Conservation (phyloP, 2,888 invertebrate genomes). For the Drosophila hawaiiensis region DNA sequence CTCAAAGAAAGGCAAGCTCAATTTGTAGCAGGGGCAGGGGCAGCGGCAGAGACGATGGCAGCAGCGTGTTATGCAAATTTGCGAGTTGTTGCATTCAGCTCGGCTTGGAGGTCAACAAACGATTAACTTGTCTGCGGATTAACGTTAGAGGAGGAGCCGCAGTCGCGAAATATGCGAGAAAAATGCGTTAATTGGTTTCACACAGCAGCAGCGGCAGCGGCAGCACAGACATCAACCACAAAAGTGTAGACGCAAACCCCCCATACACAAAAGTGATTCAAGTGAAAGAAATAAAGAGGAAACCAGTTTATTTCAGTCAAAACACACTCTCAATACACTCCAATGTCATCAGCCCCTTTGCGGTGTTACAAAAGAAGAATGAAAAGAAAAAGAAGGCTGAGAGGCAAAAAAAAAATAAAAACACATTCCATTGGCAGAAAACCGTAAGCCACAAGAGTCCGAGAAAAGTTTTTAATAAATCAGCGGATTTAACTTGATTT, state of each 20-base stretch:
- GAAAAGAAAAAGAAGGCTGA: neutral
- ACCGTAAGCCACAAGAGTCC: slow-evolving; percentile 23
- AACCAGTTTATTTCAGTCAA: slow-evolving; percentile 46
- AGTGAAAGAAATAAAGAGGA: slow-evolving; percentile 20
- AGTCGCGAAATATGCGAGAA: slow-evolving; percentile 40
- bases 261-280: slow-evolving; percentile 38
- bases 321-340: slow-evolving; percentile 25
- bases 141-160: slow-evolving; percentile 31
- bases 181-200: slow-evolving; percentile 74
- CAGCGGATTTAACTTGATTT: slow-evolving; percentile 59
- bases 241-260: slow-evolving; percentile 45
- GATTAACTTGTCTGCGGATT: slow-evolving; percentile 77
- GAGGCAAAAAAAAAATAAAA: slow-evolving; percentile 16
- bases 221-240: slow-evolving; percentile 46
- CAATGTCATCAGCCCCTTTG: slow-evolving; percentile 31
- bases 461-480: slow-evolving; percentile 63
- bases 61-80: slow-evolving; percentile 69
- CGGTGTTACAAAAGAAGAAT: slow-evolving; percentile 11
- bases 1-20: slow-evolving; percentile 30
- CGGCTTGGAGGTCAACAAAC: slow-evolving; percentile 68
- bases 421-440: slow-evolving; percentile 50
- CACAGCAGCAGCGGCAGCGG: slow-evolving; percentile 26
- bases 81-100: slow-evolving; percentile 21
- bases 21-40: neutral
- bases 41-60: neutral